Evolutionary conservation across 2,797 vertebrate genomes (phyloP).

Genomic region (Vipera latastei): DNA sequence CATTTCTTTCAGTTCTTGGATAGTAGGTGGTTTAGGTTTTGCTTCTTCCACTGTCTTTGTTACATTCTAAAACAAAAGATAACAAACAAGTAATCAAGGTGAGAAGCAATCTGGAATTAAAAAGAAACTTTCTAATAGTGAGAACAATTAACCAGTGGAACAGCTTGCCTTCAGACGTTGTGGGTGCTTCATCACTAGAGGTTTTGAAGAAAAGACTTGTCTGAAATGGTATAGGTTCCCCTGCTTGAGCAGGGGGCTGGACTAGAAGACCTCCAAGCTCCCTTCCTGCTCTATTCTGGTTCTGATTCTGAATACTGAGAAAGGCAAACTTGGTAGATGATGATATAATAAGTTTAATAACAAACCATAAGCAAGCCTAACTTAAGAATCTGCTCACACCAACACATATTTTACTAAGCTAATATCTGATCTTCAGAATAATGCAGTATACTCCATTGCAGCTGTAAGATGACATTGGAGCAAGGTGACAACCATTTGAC

Average conservation of each 20-base stretch:
- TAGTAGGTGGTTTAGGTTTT: slow-evolving; percentile 66
- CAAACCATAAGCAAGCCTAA: not conserved
- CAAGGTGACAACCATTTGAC: not conserved
- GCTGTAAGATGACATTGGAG: not conserved
- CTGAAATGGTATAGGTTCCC: no score
- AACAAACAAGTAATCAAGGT: not conserved
- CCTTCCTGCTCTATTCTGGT: no score
- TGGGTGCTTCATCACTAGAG: no score
- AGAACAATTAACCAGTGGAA: no score
- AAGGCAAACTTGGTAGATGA: not conserved
- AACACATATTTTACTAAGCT: not conserved
- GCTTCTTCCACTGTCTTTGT: slow-evolving; percentile 68
- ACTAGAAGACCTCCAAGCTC: no score
- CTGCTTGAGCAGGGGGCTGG: no score
- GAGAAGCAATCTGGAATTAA: no score
- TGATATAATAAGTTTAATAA: not conserved
- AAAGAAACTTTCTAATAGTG: no score
- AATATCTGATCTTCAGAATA: not conserved
- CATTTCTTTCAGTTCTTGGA: slow-evolving; percentile 81
- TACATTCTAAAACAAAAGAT: slow-evolving; percentile 71
- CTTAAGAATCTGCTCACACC: not conserved
- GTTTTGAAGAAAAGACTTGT: no score
- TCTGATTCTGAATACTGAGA: not conserved
- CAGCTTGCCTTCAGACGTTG: no score
- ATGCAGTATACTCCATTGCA: not conserved